These are phyloP conservation scores for Pseudopleuronectes americanus DNA, from an alignment of 2,797 vertebrate genomes.

Conservation along the genomic window DNA sequence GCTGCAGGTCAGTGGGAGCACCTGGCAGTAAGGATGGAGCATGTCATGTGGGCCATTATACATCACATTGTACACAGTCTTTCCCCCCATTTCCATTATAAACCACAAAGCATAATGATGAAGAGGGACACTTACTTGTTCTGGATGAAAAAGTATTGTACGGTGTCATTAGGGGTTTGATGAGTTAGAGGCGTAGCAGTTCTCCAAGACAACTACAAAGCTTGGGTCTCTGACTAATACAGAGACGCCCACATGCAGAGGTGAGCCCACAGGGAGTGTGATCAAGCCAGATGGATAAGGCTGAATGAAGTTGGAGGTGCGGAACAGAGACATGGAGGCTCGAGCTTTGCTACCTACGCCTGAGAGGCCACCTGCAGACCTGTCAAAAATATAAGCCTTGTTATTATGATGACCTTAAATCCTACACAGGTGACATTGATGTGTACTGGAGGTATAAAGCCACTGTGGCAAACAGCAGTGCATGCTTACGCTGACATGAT, in stretches of 20 bases:
- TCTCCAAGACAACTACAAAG: constrained; percentile 76
- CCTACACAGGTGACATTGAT: no score
- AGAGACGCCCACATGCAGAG: constrained; percentile 74
- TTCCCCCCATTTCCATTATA: background rate
- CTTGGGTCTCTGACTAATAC: constrained; percentile 58
- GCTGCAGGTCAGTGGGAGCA: constrained; percentile 72
- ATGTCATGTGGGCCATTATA: background rate
- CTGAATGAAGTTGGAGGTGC: constrained; percentile 60
- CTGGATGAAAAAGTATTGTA: constrained; percentile 76
- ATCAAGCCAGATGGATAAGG: constrained; percentile 50
- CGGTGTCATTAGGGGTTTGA: constrained; percentile 43
- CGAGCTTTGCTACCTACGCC: constrained; percentile 60
- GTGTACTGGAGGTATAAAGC: no score
- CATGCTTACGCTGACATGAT: no score
- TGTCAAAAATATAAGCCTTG: constrained; percentile 25
- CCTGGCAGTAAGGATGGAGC: constrained; percentile 51
- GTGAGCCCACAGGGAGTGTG: constrained; percentile 64
- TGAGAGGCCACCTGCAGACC: constrained; percentile 36
- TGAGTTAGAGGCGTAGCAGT: constrained; percentile 80
- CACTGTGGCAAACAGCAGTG: no score
- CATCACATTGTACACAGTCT: background rate
- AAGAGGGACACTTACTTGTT: constrained; percentile 72
- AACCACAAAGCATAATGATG: constrained; percentile 1
- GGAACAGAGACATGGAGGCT: constrained; percentile 80
- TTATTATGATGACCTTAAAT: background rate